Evolutionary conservation across 1,140 invertebrate species (phyloP).

Genomic region (Lineus longissimus): DNA sequence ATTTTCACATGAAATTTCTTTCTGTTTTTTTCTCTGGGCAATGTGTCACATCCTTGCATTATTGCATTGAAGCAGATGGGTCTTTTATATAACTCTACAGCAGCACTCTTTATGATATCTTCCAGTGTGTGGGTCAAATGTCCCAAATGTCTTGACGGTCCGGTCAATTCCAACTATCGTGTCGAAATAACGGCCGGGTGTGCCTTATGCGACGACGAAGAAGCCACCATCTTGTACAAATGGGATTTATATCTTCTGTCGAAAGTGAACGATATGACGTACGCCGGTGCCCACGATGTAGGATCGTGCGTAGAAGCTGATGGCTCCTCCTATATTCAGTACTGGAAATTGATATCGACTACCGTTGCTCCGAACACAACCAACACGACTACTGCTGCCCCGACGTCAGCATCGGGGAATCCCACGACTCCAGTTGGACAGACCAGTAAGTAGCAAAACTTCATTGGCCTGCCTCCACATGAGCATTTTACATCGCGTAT

Average conservation of each 20-base stretch:
- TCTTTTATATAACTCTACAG: too few species aligned
- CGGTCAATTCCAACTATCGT: background rate
- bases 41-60: too few species aligned
- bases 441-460: too few species aligned
- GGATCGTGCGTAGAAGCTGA: slow-evolving; percentile 17
- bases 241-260: background rate
- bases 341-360: background rate
- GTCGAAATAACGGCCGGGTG: background rate
- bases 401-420: too few species aligned
- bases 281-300: slow-evolving; percentile 8
- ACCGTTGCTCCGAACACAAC: background rate
- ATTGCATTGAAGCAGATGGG: too few species aligned
- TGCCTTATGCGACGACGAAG: slow-evolving; percentile 1
- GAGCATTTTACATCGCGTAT: too few species aligned
- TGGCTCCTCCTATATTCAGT: slow-evolving; percentile 17
- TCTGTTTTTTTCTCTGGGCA: too few species aligned
- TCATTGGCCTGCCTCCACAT: too few species aligned
- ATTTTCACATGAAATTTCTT: too few species aligned
- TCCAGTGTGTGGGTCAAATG: slow-evolving; percentile 6
- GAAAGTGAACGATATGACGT: background rate
- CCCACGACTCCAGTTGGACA: too few species aligned
- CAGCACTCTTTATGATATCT: too few species aligned
- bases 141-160: slow-evolving; percentile 2
- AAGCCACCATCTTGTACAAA: background rate
- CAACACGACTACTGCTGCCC: slow-evolving; percentile 2